These are phyloP conservation scores for Procambarus virginalis DNA, from an alignment of 1,140 invertebrate species.

Conservation along the genomic window DNA sequence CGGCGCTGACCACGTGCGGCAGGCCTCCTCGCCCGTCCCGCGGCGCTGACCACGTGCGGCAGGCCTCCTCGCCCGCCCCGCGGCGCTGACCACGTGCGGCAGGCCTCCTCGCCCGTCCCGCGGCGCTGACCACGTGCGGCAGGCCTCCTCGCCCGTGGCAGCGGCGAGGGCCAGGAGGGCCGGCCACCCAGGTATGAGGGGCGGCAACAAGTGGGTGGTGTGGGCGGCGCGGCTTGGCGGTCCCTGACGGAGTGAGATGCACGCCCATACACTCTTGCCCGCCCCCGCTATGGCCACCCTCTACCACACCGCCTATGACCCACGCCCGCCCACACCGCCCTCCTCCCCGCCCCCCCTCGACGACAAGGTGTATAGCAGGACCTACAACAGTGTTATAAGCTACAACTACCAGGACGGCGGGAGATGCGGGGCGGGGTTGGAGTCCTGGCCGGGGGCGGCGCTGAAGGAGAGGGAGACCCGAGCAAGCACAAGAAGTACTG, in stretches of 20 bases:
- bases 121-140: background rate
- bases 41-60: too few species aligned
- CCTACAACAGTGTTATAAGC: background rate
- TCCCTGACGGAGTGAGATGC: constrained; percentile 37
- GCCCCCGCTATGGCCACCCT: constrained; percentile 47
- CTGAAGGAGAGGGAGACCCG: constrained; percentile 5
- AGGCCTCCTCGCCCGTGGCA: background rate
- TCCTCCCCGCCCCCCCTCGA: constrained; percentile 36
- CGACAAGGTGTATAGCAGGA: background rate
- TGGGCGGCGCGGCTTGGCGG: background rate
- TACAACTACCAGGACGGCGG: background rate
- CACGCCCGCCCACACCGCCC: constrained; percentile 43
- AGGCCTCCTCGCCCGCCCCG: too few species aligned
- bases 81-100: too few species aligned
- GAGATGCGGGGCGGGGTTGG: background rate
- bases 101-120: too few species aligned
- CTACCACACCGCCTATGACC: constrained; percentile 24
- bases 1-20: too few species aligned
- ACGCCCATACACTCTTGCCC: constrained; percentile 4
- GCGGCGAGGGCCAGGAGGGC: background rate
- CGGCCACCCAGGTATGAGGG: constrained; percentile 37
- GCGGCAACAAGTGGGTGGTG: constrained; percentile 61
- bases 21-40: too few species aligned
- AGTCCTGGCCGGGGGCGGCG: background rate
- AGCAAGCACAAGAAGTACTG: constrained; percentile 16